A percentile compares a stretch with the other conserved stretches of the same genome.
phyloP scores from a whole-genome alignment of 2,797 vertebrate genomes.

The Anomalospiza imberbis region DNA sequence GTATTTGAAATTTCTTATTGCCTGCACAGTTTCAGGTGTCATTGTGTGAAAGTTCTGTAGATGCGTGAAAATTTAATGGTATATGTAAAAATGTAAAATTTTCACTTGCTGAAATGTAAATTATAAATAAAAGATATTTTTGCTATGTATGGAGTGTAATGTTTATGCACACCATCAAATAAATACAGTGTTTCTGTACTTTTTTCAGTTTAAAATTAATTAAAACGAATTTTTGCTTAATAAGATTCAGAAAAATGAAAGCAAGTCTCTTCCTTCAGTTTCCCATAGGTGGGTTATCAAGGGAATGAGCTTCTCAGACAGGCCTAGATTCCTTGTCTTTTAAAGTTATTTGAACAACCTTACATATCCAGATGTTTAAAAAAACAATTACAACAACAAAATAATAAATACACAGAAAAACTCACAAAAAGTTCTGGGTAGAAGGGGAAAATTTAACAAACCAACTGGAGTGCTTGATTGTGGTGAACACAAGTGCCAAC shows the following conservation, averaged over 20 bases:
- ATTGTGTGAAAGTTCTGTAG: slow-evolving; percentile 84
- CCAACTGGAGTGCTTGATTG: slow-evolving; percentile 48
- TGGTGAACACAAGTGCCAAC: slow-evolving; percentile 69
- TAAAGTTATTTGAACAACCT: slow-evolving; percentile 28
- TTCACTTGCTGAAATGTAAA: slow-evolving; percentile 89
- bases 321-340: slow-evolving; percentile 42
- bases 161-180: slow-evolving; percentile 85
- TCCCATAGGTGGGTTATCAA: slow-evolving; percentile 20
- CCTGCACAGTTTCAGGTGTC: slow-evolving; percentile 87
- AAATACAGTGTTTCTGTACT: slow-evolving; percentile 75
- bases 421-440: slow-evolving; percentile 8
- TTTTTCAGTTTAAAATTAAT: slow-evolving; percentile 71
- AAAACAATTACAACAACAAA: neutral
- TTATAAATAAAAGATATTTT: slow-evolving; percentile 99
- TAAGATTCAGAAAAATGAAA: slow-evolving; percentile 52
- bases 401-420: neutral
- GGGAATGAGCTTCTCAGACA: slow-evolving; percentile 51
- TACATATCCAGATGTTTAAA: slow-evolving; percentile 22
- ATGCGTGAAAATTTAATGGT: slow-evolving; percentile 81
- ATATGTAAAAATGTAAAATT: slow-evolving; percentile 86
- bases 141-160: slow-evolving; percentile 93
- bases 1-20: slow-evolving; percentile 92
- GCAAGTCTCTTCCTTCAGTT: slow-evolving; percentile 44
- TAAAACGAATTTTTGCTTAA: slow-evolving; percentile 62
- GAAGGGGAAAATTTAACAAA: slow-evolving; percentile 49